phyloP scores from a whole-genome alignment of 2,888 invertebrate species.

The Neocrepidodera transversa region DNA sequence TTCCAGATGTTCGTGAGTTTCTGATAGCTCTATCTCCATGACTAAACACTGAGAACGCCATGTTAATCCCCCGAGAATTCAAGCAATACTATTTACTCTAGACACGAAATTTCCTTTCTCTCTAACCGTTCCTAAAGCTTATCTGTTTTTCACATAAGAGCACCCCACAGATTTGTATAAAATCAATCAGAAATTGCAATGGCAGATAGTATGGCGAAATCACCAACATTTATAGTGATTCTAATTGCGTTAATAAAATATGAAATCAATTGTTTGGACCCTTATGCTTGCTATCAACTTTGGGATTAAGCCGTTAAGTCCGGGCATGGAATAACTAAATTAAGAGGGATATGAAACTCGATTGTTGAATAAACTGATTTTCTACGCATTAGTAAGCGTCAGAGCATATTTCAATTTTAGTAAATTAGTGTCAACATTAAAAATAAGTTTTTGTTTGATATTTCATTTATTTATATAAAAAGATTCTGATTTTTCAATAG shows the following conservation, averaged over 20 bases:
- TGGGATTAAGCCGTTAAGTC: too few relatives aligned
- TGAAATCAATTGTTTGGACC: conserved; percentile 18
- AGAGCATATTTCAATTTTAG: too few relatives aligned
- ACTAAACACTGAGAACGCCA: conserved; percentile 49
- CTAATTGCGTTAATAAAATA: conserved; percentile 26
- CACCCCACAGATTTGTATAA: conserved; percentile 46
- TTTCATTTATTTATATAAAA: too few relatives aligned
- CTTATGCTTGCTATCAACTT: neutral
- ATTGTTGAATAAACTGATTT: too few relatives aligned
- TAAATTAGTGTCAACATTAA: too few relatives aligned
- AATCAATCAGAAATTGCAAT: conserved; percentile 46
- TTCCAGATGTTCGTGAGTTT: conserved; percentile 29
- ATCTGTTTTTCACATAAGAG: conserved; percentile 54
- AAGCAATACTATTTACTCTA: conserved; percentile 55
- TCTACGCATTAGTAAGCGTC: too few relatives aligned
- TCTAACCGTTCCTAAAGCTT: conserved; percentile 44
- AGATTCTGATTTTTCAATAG: too few relatives aligned
- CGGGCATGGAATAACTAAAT: too few relatives aligned
- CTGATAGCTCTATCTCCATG: conserved; percentile 40
- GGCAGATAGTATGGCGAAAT: conserved; percentile 41
- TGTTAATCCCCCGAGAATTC: conserved; percentile 55
- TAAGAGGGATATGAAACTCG: too few relatives aligned
- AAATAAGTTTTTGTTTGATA: too few relatives aligned
- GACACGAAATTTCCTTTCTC: conserved; percentile 50
- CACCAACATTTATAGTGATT: conserved; percentile 33